These are phyloP conservation scores for Pithys albifrons DNA, from an alignment of 2,113 vertebrate species.

Conservation along the genomic window DNA sequence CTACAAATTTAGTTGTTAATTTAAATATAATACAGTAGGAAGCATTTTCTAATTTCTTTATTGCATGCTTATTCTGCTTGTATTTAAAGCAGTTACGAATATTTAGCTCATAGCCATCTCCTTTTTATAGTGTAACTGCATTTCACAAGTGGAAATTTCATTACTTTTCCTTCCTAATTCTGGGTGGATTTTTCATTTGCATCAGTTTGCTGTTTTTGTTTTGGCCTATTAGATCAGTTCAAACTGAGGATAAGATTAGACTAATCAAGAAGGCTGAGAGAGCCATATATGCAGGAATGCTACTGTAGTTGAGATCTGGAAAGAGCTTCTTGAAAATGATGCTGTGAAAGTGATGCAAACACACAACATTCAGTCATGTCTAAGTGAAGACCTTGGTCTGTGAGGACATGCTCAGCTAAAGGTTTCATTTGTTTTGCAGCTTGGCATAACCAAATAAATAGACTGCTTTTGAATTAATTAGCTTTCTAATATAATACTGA, in stretches of 20 bases:
- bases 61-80: neutral
- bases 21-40: neutral
- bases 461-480: neutral
- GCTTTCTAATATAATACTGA: neutral
- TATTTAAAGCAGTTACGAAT: neutral
- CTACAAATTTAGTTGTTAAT: neutral
- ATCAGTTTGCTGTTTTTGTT: neutral
- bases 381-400: neutral
- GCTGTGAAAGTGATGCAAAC: neutral
- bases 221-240: neutral
- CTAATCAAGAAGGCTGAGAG: neutral
- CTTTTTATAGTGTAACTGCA: neutral
- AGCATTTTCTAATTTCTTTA: neutral
- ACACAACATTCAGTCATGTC: neutral
- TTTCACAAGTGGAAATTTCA: neutral
- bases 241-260: neutral
- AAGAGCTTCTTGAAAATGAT: neutral
- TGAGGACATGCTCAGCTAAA: neutral
- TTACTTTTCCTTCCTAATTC: neutral
- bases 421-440: neutral
- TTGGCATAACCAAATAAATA: neutral
- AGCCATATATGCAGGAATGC: neutral
- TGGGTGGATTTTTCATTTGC: neutral
- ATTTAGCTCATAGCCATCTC: neutral
- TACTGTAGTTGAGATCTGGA: neutral